Conservation (phyloP, 2,113 vertebrate species). For the Sigmodon hispidus region DNA sequence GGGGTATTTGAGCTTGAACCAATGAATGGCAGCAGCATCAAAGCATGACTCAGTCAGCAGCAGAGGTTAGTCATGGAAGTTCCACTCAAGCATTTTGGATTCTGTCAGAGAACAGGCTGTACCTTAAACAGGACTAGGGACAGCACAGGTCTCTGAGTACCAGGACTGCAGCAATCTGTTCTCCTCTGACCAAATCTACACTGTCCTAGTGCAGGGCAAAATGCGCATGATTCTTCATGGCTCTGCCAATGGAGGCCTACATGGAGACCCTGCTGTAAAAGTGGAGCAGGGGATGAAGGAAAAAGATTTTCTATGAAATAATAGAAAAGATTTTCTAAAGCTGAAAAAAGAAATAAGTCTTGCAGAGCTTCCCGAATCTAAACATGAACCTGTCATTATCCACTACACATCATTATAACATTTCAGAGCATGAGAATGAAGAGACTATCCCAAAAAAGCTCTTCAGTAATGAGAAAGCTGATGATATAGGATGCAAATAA, state of each 20-base stretch:
- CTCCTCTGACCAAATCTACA: not conserved
- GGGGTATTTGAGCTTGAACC: not conserved
- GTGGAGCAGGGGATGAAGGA: not conserved
- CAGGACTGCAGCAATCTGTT: not conserved
- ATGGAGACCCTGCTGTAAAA: not conserved
- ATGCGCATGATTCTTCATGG: not conserved
- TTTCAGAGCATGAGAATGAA: not conserved
- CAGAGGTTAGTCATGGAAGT: not conserved
- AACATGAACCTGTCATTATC: slow-evolving; percentile 27
- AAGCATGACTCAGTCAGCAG: not conserved
- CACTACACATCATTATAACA: not conserved
- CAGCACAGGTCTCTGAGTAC: not conserved
- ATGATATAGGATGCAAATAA: slow-evolving; percentile 18
- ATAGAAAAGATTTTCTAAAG: not conserved
- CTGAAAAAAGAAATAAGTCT: not conserved
- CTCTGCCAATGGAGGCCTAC: not conserved
- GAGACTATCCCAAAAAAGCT: not conserved
- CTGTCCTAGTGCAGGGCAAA: not conserved
- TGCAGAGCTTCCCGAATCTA: not conserved
- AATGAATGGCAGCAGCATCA: not conserved
- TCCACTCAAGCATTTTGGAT: not conserved
- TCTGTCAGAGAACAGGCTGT: not conserved
- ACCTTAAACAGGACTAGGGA: not conserved
- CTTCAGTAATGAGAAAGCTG: not conserved
- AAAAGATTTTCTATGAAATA: not conserved